These are phyloP conservation scores for Ataeniobius toweri DNA, from an alignment of 2,797 vertebrate species.

Conservation along the genomic window DNA sequence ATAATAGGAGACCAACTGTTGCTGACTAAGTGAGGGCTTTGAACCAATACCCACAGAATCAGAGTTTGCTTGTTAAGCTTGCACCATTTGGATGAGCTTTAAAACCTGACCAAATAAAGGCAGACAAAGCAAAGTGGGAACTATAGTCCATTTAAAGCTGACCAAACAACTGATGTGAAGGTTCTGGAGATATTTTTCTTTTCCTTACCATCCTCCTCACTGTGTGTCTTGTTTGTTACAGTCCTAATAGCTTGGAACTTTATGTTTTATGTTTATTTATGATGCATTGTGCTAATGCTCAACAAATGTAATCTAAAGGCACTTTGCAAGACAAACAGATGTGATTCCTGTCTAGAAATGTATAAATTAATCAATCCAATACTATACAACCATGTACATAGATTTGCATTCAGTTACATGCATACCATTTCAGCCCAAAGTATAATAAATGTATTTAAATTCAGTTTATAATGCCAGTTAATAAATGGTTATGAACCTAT, in stretches of 20 bases:
- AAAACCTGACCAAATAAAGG: background rate
- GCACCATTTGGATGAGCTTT: background rate
- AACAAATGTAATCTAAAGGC: background rate
- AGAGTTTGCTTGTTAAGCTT: background rate
- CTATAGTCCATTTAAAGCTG: too few species aligned
- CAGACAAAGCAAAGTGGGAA: too few species aligned
- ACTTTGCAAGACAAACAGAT: background rate
- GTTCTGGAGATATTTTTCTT: too few species aligned
- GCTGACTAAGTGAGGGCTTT: slow-evolving; percentile 34
- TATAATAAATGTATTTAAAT: background rate
- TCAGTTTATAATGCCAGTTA: background rate
- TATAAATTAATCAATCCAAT: background rate
- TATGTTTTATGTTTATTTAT: too few species aligned
- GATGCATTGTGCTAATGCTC: background rate
- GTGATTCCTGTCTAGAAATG: background rate
- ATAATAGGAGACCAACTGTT: slow-evolving; percentile 52
- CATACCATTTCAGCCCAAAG: background rate
- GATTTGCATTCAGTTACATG: background rate
- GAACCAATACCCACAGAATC: background rate
- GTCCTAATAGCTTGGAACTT: too few species aligned
- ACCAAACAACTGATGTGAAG: too few species aligned
- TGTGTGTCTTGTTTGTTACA: too few species aligned
- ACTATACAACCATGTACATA: background rate
- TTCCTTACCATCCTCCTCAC: too few species aligned
- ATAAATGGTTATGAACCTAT: background rate